Percentiles rank a stretch among this genome's conserved stretches.
These are phyloP conservation scores for Argentina silus DNA, from an alignment of 2,797 vertebrate genomes.

Conservation along the genomic window DNA sequence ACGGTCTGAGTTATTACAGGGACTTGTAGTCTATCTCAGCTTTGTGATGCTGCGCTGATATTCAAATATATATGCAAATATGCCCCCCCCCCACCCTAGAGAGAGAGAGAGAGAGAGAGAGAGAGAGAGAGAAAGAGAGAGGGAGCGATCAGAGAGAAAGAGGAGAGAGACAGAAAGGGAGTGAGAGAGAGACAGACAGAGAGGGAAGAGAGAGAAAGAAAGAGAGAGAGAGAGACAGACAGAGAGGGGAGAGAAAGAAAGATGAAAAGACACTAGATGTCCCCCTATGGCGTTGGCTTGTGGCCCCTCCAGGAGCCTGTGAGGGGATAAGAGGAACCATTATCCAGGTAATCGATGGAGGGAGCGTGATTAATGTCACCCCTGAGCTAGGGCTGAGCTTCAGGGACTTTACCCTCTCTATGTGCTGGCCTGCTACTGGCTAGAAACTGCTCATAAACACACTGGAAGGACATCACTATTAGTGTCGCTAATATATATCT, in stretches of 20 bases:
- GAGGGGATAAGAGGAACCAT: constrained; percentile 74
- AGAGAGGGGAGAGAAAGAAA: constrained; percentile 4
- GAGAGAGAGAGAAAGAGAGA: not conserved
- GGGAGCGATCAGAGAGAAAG: constrained; percentile 74
- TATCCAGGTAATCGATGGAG: constrained; percentile 65
- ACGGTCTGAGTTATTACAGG: constrained; percentile 88
- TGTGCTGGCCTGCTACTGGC: constrained; percentile 12
- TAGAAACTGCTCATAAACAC: constrained; percentile 42
- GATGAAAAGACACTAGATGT: constrained; percentile 2
- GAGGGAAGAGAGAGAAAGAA: constrained; percentile 11
- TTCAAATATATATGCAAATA: too few species aligned
- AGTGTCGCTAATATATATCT: constrained; percentile 13
- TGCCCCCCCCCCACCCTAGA: too few species aligned
- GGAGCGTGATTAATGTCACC: constrained; percentile 71
- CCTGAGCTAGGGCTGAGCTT: constrained; percentile 46
- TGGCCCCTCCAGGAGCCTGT: constrained; percentile 57
- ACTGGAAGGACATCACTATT: constrained; percentile 53
- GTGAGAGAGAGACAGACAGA: constrained; percentile 1
- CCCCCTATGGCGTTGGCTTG: constrained; percentile 1
- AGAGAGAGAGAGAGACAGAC: constrained; percentile 30
- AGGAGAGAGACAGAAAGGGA: constrained; percentile 79
- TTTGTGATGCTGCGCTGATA: constrained; percentile 75
- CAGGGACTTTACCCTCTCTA: constrained; percentile 51
- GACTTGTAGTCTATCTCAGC: constrained; percentile 88
- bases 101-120: too few species aligned